These are phyloP conservation scores for Limosa lapponica DNA, from an alignment of 2,797 vertebrate genomes.

Conservation along the genomic window DNA sequence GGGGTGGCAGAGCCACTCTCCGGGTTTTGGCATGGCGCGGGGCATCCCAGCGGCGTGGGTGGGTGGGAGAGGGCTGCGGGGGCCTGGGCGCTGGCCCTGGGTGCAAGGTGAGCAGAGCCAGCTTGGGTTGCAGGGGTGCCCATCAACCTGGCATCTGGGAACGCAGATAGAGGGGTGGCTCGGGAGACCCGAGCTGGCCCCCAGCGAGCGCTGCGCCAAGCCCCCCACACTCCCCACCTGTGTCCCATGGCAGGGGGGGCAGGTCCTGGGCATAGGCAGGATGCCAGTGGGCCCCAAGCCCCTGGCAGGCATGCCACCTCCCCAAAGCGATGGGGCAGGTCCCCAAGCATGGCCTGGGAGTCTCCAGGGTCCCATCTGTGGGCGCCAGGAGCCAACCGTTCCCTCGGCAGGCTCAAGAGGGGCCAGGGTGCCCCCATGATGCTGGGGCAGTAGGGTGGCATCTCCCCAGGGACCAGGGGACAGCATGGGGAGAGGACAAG, in stretches of 20 bases:
- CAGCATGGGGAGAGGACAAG: fast-evolving
- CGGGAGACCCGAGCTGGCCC: neutral
- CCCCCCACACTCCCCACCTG: neutral
- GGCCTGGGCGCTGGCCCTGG: neutral
- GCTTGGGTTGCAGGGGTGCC: neutral
- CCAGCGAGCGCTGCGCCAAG: neutral
- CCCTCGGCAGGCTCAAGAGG: neutral
- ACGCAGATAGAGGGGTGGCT: neutral
- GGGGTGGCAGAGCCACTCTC: neutral
- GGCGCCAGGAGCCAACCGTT: fast-evolving
- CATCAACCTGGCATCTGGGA: neutral
- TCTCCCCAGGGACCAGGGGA: fast-evolving
- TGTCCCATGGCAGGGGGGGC: fast-evolving
- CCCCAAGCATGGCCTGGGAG: neutral
- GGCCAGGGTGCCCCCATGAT: fast-evolving
- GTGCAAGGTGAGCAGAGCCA: neutral
- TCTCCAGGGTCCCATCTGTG: fast-evolving
- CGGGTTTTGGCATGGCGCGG: neutral
- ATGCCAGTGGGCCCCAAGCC: neutral
- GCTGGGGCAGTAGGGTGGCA: neutral
- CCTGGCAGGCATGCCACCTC: fast-evolving
- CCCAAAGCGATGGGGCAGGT: fast-evolving
- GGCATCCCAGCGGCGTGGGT: neutral
- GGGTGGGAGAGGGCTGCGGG: neutral
- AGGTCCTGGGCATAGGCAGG: neutral